A percentile compares a stretch with the other conserved stretches of the same genome.
These are phyloP conservation scores for Archilochus colubris DNA, from an alignment of 2,113 vertebrate genomes.

Conservation along the genomic window DNA sequence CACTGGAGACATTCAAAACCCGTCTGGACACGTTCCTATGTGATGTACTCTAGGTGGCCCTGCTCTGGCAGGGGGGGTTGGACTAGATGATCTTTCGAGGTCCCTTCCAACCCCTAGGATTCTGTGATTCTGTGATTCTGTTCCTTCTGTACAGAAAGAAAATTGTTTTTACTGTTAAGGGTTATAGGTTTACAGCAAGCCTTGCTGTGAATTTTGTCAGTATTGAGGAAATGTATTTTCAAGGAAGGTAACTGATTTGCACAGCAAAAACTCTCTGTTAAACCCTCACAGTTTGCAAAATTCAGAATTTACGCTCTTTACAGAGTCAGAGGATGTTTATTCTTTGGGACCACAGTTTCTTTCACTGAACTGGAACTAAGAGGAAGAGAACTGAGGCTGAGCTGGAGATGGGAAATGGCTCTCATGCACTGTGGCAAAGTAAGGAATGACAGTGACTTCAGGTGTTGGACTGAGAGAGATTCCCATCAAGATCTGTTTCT, in stretches of 20 bases:
- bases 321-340: background rate
- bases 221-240: background rate
- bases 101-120: too few relatives aligned
- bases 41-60: too few relatives aligned
- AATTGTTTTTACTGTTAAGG: background rate
- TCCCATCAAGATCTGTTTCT: background rate
- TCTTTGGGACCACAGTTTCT: background rate
- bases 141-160: background rate
- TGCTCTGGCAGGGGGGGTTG: too few relatives aligned
- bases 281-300: background rate
- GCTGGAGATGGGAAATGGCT: background rate
- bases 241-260: background rate
- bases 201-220: background rate
- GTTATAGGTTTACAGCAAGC: background rate
- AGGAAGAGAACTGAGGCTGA: background rate
- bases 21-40: too few relatives aligned
- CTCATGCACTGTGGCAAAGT: background rate
- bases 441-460: background rate
- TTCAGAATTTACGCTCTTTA: background rate
- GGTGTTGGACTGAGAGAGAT: background rate
- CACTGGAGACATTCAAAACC: too few relatives aligned
- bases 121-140: too few relatives aligned
- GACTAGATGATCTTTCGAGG: too few relatives aligned
- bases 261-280: background rate
- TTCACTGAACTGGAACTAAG: background rate